Conservation (phyloP, 2,113 vertebrate species). For the Todiramphus chloris region DNA sequence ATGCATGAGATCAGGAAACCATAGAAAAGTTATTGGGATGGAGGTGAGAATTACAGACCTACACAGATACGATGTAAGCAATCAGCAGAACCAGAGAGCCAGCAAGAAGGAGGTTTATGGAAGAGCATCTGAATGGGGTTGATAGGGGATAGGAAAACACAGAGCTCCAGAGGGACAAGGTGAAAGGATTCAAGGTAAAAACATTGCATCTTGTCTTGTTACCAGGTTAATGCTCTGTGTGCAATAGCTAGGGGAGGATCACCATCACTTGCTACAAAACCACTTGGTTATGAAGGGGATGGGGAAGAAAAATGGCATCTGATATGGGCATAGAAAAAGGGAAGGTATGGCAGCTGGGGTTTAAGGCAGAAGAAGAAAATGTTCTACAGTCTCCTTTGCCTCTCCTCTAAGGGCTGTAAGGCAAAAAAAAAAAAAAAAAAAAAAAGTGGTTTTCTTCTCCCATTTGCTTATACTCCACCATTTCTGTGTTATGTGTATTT, state of each 20-base stretch:
- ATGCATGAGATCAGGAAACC: neutral
- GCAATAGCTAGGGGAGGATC: neutral
- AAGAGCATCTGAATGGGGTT: neutral
- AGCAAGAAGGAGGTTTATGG: neutral
- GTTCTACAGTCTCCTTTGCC: neutral
- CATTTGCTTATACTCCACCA: neutral
- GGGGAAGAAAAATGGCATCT: neutral
- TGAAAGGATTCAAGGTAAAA: neutral
- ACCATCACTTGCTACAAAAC: neutral
- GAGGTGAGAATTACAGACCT: neutral
- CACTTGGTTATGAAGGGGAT: neutral
- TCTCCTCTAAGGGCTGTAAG: neutral
- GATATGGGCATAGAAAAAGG: neutral
- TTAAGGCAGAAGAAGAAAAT: neutral
- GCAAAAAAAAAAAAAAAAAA: neutral
- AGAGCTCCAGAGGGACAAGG: neutral
- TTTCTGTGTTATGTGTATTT: neutral
- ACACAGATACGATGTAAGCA: fast-evolving
- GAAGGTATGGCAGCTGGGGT: fast-evolving
- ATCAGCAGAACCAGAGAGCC: neutral
- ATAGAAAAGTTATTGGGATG: neutral
- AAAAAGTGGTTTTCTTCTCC: neutral
- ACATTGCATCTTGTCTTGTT: neutral
- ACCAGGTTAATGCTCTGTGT: neutral
- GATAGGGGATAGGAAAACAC: neutral